These are phyloP conservation scores for Nestor notabilis DNA, from an alignment of 2,113 vertebrate species.

Conservation along the genomic window DNA sequence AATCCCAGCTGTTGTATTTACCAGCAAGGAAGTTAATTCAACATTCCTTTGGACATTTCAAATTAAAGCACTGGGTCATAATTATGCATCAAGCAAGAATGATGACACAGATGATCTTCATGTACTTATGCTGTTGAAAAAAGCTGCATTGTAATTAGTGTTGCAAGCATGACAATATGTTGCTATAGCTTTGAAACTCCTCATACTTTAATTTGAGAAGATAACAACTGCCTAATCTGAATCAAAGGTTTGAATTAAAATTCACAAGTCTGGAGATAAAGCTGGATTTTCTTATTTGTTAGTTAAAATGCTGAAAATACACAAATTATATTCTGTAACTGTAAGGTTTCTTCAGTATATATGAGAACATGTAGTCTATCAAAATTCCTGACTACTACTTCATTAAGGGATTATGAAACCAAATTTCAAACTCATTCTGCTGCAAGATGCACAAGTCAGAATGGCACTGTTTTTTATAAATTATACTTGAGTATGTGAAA, in stretches of 20 bases:
- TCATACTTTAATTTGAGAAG: background rate
- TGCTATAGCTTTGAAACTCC: slow-evolving; percentile 10
- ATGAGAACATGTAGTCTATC: background rate
- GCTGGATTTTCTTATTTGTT: background rate
- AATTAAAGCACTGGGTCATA: slow-evolving; percentile 49
- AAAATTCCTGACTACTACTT: slow-evolving; percentile 25
- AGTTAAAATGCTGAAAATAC: background rate
- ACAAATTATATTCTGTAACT: background rate
- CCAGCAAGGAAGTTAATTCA: slow-evolving; percentile 56
- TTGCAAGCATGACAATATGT: background rate
- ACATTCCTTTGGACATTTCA: slow-evolving; percentile 46
- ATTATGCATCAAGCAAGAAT: slow-evolving; percentile 14
- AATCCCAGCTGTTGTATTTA: slow-evolving; percentile 70
- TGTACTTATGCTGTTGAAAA: slow-evolving; percentile 9
- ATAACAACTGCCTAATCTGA: slow-evolving; percentile 1
- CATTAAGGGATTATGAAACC: slow-evolving; percentile 22
- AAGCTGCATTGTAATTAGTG: slow-evolving; percentile 9
- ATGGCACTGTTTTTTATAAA: slow-evolving; percentile 6
- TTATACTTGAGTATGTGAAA: background rate
- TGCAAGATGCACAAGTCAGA: background rate
- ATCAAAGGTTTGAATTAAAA: slow-evolving; percentile 28
- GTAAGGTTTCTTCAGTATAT: background rate
- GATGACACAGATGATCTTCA: slow-evolving; percentile 36
- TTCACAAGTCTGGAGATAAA: background rate
- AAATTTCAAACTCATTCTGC: slow-evolving; percentile 21